These are phyloP conservation scores for Blera fallax DNA, from an alignment of 2,888 invertebrate species.

Conservation along the genomic window DNA sequence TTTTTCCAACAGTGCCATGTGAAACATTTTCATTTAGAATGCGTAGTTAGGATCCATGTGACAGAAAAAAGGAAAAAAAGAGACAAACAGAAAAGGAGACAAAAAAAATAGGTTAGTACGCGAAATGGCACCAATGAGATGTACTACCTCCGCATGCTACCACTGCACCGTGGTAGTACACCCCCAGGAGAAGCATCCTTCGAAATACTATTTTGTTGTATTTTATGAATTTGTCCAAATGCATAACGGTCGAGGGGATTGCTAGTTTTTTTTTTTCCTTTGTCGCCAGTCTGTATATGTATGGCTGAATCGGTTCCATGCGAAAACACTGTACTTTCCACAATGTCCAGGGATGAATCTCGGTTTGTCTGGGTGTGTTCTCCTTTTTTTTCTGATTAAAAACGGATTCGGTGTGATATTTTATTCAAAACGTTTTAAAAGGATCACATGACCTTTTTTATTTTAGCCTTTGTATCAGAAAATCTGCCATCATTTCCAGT, in stretches of 20 bases:
- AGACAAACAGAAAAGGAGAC: slow-evolving; percentile 21
- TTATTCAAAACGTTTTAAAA: slow-evolving; percentile 67
- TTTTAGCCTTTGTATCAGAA: slow-evolving; percentile 52
- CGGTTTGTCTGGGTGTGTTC: slow-evolving; percentile 11
- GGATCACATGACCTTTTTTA: slow-evolving; percentile 61
- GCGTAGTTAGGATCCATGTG: slow-evolving; percentile 55
- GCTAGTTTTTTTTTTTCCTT: slow-evolving; percentile 23
- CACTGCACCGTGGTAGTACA: background rate
- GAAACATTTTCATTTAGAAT: slow-evolving; percentile 56
- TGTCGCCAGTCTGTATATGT: slow-evolving; percentile 17
- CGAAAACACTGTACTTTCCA: slow-evolving; percentile 7
- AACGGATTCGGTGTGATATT: slow-evolving; percentile 69
- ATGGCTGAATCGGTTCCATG: slow-evolving; percentile 23
- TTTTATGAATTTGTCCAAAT: slow-evolving; percentile 70
- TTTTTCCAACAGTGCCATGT: background rate
- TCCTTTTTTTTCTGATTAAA: slow-evolving; percentile 60
- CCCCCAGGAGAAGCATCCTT: slow-evolving; percentile 16
- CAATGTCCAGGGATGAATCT: slow-evolving; percentile 30
- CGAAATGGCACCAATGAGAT: slow-evolving; percentile 66
- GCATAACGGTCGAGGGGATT: slow-evolving; percentile 56
- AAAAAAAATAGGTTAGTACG: slow-evolving; percentile 63
- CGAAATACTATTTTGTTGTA: slow-evolving; percentile 48
- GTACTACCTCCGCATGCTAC: slow-evolving; percentile 20
- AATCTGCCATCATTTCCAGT: slow-evolving; percentile 51
- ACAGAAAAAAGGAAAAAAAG: slow-evolving; percentile 44